Evolutionary conservation across 2,888 invertebrate species (phyloP), one percentile per base, ranked within the genome.

Genomic region (Temnothorax unifasciatus): DNA sequence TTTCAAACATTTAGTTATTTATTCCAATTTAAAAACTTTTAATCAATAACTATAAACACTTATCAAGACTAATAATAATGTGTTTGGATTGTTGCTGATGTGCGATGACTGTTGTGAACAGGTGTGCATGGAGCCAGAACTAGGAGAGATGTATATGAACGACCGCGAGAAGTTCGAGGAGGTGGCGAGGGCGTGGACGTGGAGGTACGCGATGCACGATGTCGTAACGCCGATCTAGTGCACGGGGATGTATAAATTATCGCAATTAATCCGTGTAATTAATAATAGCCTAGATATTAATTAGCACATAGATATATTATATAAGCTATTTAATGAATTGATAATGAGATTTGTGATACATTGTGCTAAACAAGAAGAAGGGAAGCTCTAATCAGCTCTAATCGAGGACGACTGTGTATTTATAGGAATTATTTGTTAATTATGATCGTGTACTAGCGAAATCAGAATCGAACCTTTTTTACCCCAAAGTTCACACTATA

Each of bases 81-180:
- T 47, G 21, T 54, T 63, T 34, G 50, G n/a, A 50, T 63, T 73
- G 47, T 50, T 11, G 41, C 13, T 66, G 57, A 85, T 84, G 21
- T n/a, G 29, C 29, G 9, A 61, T 57, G 64, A 66, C 61, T 85
- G 34, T 50, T n/a, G 52, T 85, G 50, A 21, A 82, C 73, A 97
- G 97, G 97, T 98, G 11, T 98, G 98, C 92, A 99, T 99, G 98
- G 98, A 98, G 94, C 98, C 98, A 0, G 96, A 96, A 88, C 95
- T 98, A 47, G 98, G 98, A 0, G 96, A 96, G 86, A 96, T 98
- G 95, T 98, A 98, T 93, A 96, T 96, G 76, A 96, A 96, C 47
- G 97, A 98, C 92, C 96, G 97, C 50, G 94, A 95, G 66, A 96
- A 96, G 82, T 99, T 98, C 95, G 98, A 98, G 92, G 96, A 97